Evolutionary conservation across 1,140 invertebrate species (phyloP).

Genomic region (Drosophila bocqueti): DNA sequence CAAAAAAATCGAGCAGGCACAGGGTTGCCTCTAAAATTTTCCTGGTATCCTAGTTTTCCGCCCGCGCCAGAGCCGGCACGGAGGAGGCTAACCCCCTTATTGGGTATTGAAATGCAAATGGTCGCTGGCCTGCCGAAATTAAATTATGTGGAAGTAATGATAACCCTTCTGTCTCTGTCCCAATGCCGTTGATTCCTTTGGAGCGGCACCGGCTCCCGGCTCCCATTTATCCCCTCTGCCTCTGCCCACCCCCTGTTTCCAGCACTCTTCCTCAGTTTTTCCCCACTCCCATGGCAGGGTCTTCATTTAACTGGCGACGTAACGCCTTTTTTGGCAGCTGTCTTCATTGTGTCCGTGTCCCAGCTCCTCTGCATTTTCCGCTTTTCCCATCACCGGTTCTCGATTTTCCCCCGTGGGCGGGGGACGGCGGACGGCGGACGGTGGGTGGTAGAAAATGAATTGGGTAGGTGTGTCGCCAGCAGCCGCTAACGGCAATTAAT

Average conservation of each 20-base stretch:
- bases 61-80: neutral
- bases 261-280: neutral
- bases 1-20: constrained; percentile 1
- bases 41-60: constrained; percentile 2
- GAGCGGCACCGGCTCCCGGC: constrained; percentile 24
- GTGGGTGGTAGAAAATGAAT: constrained; percentile 60
- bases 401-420: constrained; percentile 13
- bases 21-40: constrained; percentile 17
- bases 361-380: constrained; percentile 2
- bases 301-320: constrained; percentile 71
- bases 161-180: constrained; percentile 77
- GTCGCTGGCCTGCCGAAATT: constrained; percentile 79
- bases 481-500: constrained; percentile 80
- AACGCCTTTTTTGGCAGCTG: constrained; percentile 81
- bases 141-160: constrained; percentile 85
- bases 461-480: constrained; percentile 78
- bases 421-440: neutral
- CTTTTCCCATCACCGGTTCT: constrained; percentile 29
- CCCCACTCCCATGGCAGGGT: constrained; percentile 8
- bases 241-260: neutral
- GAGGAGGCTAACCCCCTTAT: constrained; percentile 34
- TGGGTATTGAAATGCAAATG: constrained; percentile 83
- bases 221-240: constrained; percentile 6
- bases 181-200: constrained; percentile 19
- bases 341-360: constrained; percentile 53